A percentile compares a stretch with the other conserved stretches of the same genome.
Conservation (phyloP, 1,140 invertebrate species). For the Ceratitis capitata region DNA sequence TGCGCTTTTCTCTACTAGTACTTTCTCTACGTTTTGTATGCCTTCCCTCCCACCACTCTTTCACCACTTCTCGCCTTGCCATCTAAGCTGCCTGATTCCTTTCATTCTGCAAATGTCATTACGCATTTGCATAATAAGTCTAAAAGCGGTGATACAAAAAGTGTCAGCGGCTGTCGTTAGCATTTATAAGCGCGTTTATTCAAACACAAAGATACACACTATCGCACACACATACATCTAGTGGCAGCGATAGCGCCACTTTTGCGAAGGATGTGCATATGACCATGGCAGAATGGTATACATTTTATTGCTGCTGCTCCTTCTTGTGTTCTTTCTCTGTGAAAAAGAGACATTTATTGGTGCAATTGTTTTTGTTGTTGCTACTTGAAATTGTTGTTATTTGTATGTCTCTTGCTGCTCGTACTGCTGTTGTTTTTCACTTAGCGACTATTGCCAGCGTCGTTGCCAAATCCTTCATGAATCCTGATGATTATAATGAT, state of each 20-base stretch:
- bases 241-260: too few relatives aligned
- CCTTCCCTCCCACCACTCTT: background rate
- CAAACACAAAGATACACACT: background rate
- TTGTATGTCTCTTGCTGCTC: background rate
- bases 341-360: background rate
- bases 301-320: background rate
- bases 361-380: background rate
- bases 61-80: background rate
- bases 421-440: background rate
- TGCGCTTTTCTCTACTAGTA: background rate
- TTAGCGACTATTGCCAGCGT: background rate
- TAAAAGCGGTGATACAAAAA: conserved; percentile 20
- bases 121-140: conserved; percentile 35
- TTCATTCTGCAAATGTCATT: conserved; percentile 11
- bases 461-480: conserved; percentile 35
- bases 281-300: background rate
- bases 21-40: background rate
- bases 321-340: background rate
- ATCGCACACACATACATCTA: background rate
- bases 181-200: conserved; percentile 26
- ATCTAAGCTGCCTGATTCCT: too few relatives aligned
- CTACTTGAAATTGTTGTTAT: background rate
- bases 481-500: conserved; percentile 33
- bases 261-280: background rate
- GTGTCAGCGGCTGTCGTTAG: conserved; percentile 24